Evolutionary conservation across 2,888 invertebrate species (phyloP).

Genomic region (Eupithecia vulgata): DNA sequence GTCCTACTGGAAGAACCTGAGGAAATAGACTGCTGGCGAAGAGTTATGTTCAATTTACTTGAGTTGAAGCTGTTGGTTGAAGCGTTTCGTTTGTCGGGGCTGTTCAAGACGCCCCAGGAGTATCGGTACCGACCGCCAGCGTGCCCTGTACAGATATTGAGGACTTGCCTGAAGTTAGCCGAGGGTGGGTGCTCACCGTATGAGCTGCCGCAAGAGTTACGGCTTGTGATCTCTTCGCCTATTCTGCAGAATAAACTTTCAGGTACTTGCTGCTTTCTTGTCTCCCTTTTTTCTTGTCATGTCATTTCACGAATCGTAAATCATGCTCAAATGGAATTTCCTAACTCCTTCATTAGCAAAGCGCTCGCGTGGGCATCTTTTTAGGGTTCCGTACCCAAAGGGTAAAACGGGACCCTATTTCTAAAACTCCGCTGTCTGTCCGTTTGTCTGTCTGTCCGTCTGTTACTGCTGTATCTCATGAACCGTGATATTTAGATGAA

Average conservation of each 20-base stretch:
- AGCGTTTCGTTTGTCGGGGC: constrained; percentile 84
- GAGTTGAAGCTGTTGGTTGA: constrained; percentile 84
- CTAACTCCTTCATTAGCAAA: background rate
- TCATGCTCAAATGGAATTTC: background rate
- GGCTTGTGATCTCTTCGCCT: constrained; percentile 80
- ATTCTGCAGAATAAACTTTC: constrained; percentile 68
- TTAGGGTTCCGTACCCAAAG: too few relatives aligned
- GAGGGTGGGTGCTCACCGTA: constrained; percentile 86
- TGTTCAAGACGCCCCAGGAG: constrained; percentile 79
- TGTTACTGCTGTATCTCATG: too few relatives aligned
- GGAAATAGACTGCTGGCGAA: constrained; percentile 72
- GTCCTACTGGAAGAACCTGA: constrained; percentile 69
- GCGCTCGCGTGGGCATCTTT: background rate
- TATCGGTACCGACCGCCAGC: constrained; percentile 65
- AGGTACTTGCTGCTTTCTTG: constrained; percentile 51
- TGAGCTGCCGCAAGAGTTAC: constrained; percentile 86
- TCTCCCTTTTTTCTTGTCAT: background rate
- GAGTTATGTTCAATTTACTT: constrained; percentile 81
- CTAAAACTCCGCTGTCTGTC: too few relatives aligned
- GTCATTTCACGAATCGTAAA: background rate
- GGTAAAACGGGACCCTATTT: too few relatives aligned
- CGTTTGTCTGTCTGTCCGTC: too few relatives aligned
- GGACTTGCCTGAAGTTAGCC: constrained; percentile 86
- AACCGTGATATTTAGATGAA: too few relatives aligned
- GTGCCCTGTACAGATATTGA: constrained; percentile 83